Conservation (phyloP, 2,888 invertebrate genomes). For the Drosophila meridionalis region DNA sequence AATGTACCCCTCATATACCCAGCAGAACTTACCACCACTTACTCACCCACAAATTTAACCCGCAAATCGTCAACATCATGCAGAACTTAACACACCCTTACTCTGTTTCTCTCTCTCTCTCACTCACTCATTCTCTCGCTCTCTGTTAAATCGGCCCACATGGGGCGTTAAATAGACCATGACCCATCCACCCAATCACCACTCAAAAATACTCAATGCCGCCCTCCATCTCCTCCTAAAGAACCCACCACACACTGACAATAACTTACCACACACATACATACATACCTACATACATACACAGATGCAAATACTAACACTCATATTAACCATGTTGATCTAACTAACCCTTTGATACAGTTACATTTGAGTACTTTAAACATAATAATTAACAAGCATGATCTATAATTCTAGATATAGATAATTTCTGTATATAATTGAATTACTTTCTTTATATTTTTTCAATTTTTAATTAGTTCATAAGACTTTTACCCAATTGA, state of each 20-base stretch:
- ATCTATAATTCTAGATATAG: conserved; percentile 14
- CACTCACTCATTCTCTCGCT: background rate
- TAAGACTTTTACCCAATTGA: background rate
- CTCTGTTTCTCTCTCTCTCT: conserved; percentile 10
- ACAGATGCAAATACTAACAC: conserved; percentile 3
- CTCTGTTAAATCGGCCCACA: conserved; percentile 8
- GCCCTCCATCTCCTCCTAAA: conserved; percentile 4
- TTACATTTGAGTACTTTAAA: conserved; percentile 17
- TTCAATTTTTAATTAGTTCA: background rate
- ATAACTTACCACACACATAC: conserved; percentile 33
- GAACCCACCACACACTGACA: conserved; percentile 30
- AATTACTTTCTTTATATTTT: background rate
- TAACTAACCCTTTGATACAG: conserved; percentile 37
- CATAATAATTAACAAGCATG: conserved; percentile 43
- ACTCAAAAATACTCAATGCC: conserved; percentile 11
- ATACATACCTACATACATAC: conserved; percentile 11
- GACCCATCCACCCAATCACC: conserved; percentile 42
- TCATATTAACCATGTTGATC: conserved; percentile 20
- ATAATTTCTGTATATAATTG: background rate
- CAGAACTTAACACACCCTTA: conserved; percentile 38
- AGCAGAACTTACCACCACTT: conserved; percentile 11
- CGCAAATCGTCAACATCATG: conserved; percentile 26
- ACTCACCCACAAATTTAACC: conserved; percentile 18
- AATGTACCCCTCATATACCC: conserved; percentile 4
- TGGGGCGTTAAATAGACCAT: conserved; percentile 58